Evolutionary conservation across 2,113 vertebrate genomes (phyloP).

Genomic region (Menidia beryllina): DNA sequence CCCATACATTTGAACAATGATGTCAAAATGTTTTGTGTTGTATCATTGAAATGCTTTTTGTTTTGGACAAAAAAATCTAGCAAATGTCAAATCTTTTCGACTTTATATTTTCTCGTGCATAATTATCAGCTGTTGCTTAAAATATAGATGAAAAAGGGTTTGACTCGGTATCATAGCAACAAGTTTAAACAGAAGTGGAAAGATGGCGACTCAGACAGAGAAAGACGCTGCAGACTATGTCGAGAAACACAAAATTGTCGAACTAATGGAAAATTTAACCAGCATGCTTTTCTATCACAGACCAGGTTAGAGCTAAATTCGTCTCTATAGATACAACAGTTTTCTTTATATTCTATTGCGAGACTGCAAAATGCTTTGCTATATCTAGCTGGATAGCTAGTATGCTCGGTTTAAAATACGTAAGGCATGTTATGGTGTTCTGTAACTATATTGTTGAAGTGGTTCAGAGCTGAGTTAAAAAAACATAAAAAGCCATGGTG

Average conservation of each 20-base stretch:
- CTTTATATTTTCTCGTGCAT: too few relatives aligned
- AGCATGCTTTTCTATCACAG: conserved; percentile 77
- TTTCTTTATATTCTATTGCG: not conserved
- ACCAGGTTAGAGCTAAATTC: conserved; percentile 65
- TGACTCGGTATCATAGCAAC: conserved; percentile 77
- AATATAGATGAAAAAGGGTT: not conserved
- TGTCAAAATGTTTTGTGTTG: too few relatives aligned
- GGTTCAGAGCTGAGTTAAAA: too few relatives aligned
- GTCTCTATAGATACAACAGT: not conserved
- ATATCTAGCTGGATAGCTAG: not conserved
- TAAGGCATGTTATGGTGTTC: not conserved
- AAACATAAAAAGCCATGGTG: not conserved
- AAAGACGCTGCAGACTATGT: conserved; percentile 67
- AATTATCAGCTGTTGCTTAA: too few relatives aligned
- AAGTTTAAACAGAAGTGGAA: conserved; percentile 27
- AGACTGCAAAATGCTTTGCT: not conserved
- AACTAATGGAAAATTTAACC: conserved; percentile 74
- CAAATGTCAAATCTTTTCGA: too few relatives aligned
- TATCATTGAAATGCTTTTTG: too few relatives aligned
- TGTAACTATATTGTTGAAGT: not conserved
- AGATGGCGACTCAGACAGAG: conserved; percentile 73
- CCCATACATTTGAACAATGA: too few relatives aligned
- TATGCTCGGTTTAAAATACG: not conserved
- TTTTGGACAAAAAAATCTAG: too few relatives aligned
- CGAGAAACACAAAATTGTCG: conserved; percentile 67